Evolutionary conservation across 1,140 invertebrate species (phyloP), one percentile per base, ranked within the genome.

Genomic region (Bombus terrestris): DNA sequence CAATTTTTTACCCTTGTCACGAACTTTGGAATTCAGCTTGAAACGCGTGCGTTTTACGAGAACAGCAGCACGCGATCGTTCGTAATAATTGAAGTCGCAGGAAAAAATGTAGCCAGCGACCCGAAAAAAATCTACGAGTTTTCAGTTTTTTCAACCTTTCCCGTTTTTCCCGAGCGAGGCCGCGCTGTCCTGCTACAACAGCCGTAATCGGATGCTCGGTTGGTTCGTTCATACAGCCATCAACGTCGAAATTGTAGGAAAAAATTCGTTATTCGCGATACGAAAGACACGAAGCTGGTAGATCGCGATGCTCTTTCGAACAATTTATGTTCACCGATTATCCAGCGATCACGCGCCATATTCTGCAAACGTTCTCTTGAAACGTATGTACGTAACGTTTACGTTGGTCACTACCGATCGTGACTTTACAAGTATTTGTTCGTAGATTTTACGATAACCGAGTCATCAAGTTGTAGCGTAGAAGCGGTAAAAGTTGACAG

Each of bases 21-120:
- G 53, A 43, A 59, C 43, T 62, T 41, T 74, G n/a, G 12, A 73
- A 43, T 74, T 73, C 53, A 64, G 72, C 62, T 82, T 64, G 80
- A 39, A 37, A 59, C 71, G 69, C 39, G 71, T 18, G 32, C n/a
- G 39, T 74, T 82, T 43, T n/a, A 47, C 69, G 57, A 32, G 57
- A 37, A 47, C 35, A 18, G 25, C 13, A 25, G 41, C 6, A 6
- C 53, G 71, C 71, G 18, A 82, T 82, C 71, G 39, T 64, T 64
- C 32, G 71, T 74, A 64, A 82, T 71, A 71, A 72, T 73, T 62
- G 32, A 57, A 68, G 64, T 72, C 37, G 2, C 6, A 13, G 15
- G 25, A 9, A n/a, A 39, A 39, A 59, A 13, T 3, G n/a, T 6
- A 73, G n/a, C 13, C 28, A 3, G 3, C n/a, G 43, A 32, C 4